Conservation (phyloP, 2,113 vertebrate genomes). For the Lethenteron camtschaticum region DNA sequence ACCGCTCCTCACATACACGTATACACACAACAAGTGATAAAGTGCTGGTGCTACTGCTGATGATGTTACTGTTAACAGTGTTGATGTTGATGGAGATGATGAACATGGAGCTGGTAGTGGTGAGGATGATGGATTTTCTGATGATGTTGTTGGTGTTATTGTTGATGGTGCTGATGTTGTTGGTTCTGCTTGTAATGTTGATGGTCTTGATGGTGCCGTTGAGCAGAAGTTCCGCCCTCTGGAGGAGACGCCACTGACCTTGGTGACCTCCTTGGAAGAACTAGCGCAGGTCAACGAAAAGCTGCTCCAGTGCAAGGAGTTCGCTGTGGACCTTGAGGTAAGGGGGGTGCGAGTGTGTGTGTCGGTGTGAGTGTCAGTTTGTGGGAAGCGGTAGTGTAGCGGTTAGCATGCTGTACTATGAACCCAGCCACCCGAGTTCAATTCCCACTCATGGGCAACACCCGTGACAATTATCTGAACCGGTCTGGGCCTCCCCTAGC, state of each 20-base stretch:
- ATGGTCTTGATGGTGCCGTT: too few species aligned
- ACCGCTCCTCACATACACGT: too few species aligned
- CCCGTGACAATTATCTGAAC: too few species aligned
- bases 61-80: not conserved
- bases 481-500: too few species aligned
- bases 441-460: too few species aligned
- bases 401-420: too few species aligned
- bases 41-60: too few species aligned
- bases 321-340: constrained; percentile 87
- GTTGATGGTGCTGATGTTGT: not conserved
- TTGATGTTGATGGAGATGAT: not conserved
- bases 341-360: not conserved
- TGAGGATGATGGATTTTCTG: too few species aligned
- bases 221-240: constrained; percentile 42
- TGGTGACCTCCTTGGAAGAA: constrained; percentile 45
- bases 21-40: too few species aligned
- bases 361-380: too few species aligned
- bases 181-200: not conserved
- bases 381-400: too few species aligned
- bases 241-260: constrained; percentile 37
- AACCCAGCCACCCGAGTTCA: too few species aligned
- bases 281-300: constrained; percentile 66
- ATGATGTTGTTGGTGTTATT: not conserved
- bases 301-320: constrained; percentile 42
- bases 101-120: not conserved